Base-by-base conservation (phyloP, 2,888 invertebrate species). In the Odontocerum albicorne region DNA sequence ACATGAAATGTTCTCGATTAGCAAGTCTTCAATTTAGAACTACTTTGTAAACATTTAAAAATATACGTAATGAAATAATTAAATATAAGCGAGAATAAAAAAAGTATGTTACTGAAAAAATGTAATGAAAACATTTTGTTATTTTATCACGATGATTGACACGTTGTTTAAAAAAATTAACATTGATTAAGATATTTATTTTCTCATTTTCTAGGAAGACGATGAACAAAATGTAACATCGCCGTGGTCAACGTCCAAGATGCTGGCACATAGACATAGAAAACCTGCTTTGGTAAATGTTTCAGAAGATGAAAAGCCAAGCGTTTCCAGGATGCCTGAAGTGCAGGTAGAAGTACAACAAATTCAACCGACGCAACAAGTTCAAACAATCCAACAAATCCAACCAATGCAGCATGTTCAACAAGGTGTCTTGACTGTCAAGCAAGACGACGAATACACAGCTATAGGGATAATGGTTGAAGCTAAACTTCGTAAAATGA, bases 391-490 rank as follows among this genome's bases (percentile, higher is more conserved):
- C 8, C n/a, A n/a, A n/a, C 44, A 0, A 44, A 44, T 13, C 27
- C 6, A 27, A 27, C 27, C 27, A 27, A 27, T 7, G 4, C 33
- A 19, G 20, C 10, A 3, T 8, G 15, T 35, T 4, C 19, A 2
- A 4, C 19, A 10, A 15, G 8, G 13, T 6, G 7, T 38, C 16
- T 7, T 10, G 15, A 16, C 15, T n/a, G 15, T 19, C n/a, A 39
- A 15, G 10, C 19, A 49, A 31, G 55, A 55, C 17, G 55, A 55
- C 49, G 59, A 61, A 15, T 49, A 54, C 17, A 47, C 55, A 15
- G 61, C 61, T 1, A 56, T 55, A 15, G 61, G 61, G 4, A 32
- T 61, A 17, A 56, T 49, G 6, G 59, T 61, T 2, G 61, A 56
- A 27, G 59, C 55, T 1, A 62, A 59, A 43, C 38, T 62, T 16